Conservation (phyloP, 2,888 invertebrate species). For the Hermaeophaga mercurialis region DNA sequence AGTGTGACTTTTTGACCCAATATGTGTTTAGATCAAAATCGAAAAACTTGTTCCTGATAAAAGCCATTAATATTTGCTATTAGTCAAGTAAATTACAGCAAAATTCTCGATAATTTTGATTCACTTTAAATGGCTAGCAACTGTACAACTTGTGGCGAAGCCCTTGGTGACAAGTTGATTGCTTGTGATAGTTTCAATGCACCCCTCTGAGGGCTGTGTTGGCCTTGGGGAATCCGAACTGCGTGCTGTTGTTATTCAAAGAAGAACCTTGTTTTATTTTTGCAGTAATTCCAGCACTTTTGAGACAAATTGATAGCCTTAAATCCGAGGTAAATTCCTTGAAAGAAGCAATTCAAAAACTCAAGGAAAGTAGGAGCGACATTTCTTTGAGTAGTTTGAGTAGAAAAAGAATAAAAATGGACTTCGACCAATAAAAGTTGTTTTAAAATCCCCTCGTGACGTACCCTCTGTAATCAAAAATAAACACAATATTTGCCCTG, state of each 20-base stretch:
- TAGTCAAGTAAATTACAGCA: no score
- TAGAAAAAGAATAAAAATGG: no score
- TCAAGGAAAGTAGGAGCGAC: slow-evolving; percentile 7
- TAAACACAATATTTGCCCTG: neutral
- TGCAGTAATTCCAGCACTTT: neutral
- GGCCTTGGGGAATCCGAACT: no score
- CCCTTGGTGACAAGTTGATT: neutral
- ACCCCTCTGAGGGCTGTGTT: no score
- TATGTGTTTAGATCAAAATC: no score
- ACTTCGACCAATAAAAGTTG: slow-evolving; percentile 1
- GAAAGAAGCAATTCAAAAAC: slow-evolving; percentile 8
- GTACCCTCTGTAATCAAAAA: slow-evolving; percentile 2
- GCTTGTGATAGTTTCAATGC: neutral
- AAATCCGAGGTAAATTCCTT: slow-evolving; percentile 10
- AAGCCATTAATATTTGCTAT: no score
- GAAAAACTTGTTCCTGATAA: no score
- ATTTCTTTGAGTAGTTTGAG: slow-evolving; percentile 1
- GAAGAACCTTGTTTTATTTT: no score
- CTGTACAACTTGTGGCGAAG: neutral
- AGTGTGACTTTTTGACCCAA: neutral
- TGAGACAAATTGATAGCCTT: slow-evolving; percentile 14
- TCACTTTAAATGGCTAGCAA: neutral
- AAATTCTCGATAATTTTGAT: no score
- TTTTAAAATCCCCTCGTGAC: slow-evolving; percentile 4
- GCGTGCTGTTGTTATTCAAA: no score